phyloP scores from a whole-genome alignment of 2,797 vertebrate genomes.

The Phylloscopus collybita region DNA sequence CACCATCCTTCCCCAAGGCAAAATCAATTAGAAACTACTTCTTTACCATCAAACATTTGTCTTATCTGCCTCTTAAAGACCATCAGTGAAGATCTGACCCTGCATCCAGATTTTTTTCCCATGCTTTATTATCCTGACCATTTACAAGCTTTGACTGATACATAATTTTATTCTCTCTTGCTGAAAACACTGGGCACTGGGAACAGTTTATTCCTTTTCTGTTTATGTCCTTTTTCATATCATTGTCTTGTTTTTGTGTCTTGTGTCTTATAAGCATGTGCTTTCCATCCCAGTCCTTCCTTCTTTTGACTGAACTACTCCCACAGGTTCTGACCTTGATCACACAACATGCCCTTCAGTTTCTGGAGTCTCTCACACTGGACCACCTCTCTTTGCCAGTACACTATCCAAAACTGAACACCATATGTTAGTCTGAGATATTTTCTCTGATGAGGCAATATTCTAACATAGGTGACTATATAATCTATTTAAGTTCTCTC shows the following conservation, averaged over 20 bases:
- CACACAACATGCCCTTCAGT: not conserved
- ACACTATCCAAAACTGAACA: not conserved
- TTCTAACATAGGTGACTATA: not conserved
- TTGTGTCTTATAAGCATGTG: not conserved
- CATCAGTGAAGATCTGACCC: not conserved
- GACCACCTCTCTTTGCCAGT: not conserved
- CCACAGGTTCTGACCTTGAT: not conserved
- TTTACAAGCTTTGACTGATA: not conserved
- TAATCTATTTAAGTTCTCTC: not conserved
- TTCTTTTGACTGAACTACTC: not conserved
- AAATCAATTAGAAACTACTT: not conserved
- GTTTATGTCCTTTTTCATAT: not conserved
- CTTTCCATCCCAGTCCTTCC: not conserved
- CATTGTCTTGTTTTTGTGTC: not conserved
- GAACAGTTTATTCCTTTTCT: not conserved
- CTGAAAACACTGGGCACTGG: not conserved
- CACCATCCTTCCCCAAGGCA: not conserved
- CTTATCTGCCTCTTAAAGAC: not conserved
- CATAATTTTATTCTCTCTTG: not conserved
- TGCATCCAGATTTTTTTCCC: not conserved
- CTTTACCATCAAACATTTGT: not conserved
- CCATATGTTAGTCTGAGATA: not conserved
- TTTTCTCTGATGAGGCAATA: not conserved
- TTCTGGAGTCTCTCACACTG: not conserved
- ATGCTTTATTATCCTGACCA: not conserved